Base-by-base conservation (phyloP, 2,888 invertebrate species). In the Chymomyza caudatula region DNA sequence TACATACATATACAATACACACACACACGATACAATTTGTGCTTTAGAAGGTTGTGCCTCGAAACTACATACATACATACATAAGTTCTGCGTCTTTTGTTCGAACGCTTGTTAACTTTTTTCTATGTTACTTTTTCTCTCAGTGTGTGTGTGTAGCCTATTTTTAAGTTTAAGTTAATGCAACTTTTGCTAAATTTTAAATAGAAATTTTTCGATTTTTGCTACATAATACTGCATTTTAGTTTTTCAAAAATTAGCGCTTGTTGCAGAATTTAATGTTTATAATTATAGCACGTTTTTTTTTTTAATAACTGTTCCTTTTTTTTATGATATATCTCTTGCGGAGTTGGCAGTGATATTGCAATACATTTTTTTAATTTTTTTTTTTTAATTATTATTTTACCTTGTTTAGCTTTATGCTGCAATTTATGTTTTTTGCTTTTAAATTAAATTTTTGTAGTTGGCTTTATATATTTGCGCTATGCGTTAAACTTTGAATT, bases 301-400 rank as follows among this genome's bases (percentile, higher is more conserved):
- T 56, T 57, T 58, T 69, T 56, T 25, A 58, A 15, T 47, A 13
- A 47, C 17, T 47, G 47, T 60, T 51, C 29, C 44, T n/a, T 51
- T 63, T 51, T 19, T 20, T 53, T 53, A 23, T 67, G 73, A 76
- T 83, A 73, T 67, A 80, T 80, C 68, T 85, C 73, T 86, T 78
- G 69, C 68, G 65, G 71, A 86, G 73, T 79, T 82, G 82, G 82
- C 82, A 82, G 82, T 82, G 82, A 82, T 82, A 74, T 82, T 82
- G 86, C 82, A 74, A 82, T 85, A 85, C 83, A 49, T 72, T 74
- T 67, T 59, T 47, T 58, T 69, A 52, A 52, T 19, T 13, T 59
- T 49, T 51, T 29, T 11, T 37, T 25, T 25, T n/a, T n/a, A n/a
- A 25, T 6, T 37, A 37, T 37, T 37, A 37, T 37, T 37, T 56